Percentiles rank a stretch among this genome's conserved stretches.
Conservation (phyloP, 2,113 vertebrate species). For the Excalfactoria chinensis region DNA sequence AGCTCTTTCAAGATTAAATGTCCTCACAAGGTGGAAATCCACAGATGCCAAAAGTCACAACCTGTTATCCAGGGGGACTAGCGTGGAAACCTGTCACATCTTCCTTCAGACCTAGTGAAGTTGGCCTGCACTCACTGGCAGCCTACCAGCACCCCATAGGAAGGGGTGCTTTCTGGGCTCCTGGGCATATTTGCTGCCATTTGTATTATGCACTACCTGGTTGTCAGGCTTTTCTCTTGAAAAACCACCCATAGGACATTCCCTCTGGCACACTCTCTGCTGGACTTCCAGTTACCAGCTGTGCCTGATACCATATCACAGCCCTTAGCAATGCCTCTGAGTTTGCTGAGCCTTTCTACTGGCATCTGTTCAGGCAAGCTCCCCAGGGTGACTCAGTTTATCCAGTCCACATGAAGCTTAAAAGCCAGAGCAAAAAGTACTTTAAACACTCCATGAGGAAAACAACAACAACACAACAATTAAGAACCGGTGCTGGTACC, state of each 20-base stretch:
- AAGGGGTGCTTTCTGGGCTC: background rate
- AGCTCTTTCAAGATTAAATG: background rate
- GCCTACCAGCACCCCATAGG: background rate
- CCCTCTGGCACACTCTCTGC: background rate
- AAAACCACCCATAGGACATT: background rate
- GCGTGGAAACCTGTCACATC: background rate
- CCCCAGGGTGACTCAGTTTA: background rate
- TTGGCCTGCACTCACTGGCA: background rate
- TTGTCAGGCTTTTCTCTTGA: background rate
- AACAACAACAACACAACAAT: background rate
- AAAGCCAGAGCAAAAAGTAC: background rate
- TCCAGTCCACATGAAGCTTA: fast-evolving
- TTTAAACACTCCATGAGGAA: background rate
- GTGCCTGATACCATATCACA: background rate
- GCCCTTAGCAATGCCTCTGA: background rate
- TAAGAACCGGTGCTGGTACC: background rate
- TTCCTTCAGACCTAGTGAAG: background rate
- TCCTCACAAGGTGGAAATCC: background rate
- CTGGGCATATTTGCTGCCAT: background rate
- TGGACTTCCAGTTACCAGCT: background rate
- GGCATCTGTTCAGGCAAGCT: background rate
- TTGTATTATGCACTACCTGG: background rate
- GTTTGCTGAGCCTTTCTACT: background rate
- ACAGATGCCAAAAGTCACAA: background rate
- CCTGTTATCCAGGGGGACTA: background rate